Evolutionary conservation across 2,113 vertebrate genomes (phyloP), one percentile per base, ranked within the genome.

Genomic region (Callospermophilus lateralis): DNA sequence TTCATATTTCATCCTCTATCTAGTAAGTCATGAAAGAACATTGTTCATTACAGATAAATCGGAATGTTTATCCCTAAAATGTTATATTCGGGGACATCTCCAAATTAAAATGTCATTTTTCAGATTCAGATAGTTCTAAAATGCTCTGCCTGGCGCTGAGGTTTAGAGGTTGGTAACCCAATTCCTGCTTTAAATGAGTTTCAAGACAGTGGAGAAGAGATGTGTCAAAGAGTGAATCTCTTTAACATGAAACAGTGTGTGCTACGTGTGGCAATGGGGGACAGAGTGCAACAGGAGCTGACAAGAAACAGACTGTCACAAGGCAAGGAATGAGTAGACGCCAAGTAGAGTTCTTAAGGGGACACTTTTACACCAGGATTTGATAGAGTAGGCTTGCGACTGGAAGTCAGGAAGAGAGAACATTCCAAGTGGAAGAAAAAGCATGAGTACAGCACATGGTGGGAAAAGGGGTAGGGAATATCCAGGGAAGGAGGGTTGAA

Each of bases 121-220:
- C 20, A 63, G 84, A 85, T 89, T 22, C 51, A 51, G 1, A 67
- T 72, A 51, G 63, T 45, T 65, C 2, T 84, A 91, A 88, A 87
- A 65, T 20, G 20, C 34, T 96, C 86, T 65, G 39, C 7, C 34
- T 58, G 28, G 4, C 51, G 15, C 73, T 91, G 83, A 93, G 68
- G 77, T 61, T 93, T 11, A 16, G 74, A 92, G 76, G 65, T 77
- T 20, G n/a, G 24, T 76, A 63, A 77, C 8, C 67, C 58, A 84
- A 15, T 70, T 79, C 39, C 93, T 63, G 73, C 53, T 86, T 68
- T 92, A 67, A 86, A 70, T 73, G 30, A 93, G 63, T 22, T 84
- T 88, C 89, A 88, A 53, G 13, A 58, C 8, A 55, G 34, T 37
- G 45, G 80, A 15, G 20, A 87, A 72, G 53, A 34, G 32, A 61